Percentiles rank a stretch among this genome's conserved stretches.
phyloP scores from a whole-genome alignment of 2,888 invertebrate species.

The Tinea trinotella region DNA sequence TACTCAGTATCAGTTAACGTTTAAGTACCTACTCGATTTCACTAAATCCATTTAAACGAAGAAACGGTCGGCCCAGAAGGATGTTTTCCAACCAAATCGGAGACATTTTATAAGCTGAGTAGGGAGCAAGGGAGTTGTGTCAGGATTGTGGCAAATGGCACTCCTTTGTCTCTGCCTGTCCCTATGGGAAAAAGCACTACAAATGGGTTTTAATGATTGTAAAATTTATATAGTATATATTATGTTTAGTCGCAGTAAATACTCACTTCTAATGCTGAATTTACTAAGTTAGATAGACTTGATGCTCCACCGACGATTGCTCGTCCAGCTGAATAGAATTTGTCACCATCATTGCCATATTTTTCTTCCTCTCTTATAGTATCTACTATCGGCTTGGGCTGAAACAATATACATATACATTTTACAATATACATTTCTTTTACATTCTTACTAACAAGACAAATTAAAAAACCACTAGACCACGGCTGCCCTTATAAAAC shows the following conservation, averaged over 20 bases:
- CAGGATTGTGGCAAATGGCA: too few relatives aligned
- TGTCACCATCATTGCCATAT: conserved; percentile 83
- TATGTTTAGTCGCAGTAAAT: conserved; percentile 25
- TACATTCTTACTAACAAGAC: too few relatives aligned
- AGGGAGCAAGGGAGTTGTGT: too few relatives aligned
- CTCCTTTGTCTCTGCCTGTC: too few relatives aligned
- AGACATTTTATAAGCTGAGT: too few relatives aligned
- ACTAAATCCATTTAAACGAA: too few relatives aligned
- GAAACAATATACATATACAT: too few relatives aligned
- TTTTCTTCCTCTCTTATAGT: conserved; percentile 82
- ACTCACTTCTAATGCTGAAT: conserved; percentile 74
- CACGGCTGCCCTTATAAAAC: too few relatives aligned
- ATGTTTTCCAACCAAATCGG: too few relatives aligned
- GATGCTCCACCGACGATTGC: conserved; percentile 79
- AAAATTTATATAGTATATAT: background rate
- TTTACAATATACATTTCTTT: too few relatives aligned
- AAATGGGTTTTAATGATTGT: background rate
- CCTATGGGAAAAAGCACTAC: background rate
- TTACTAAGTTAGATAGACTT: conserved; percentile 76
- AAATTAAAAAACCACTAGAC: too few relatives aligned
- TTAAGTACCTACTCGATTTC: background rate
- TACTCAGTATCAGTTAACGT: background rate
- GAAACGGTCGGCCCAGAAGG: too few relatives aligned
- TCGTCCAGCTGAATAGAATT: conserved; percentile 74
- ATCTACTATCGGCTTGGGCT: conserved; percentile 82